A percentile compares a stretch with the other conserved stretches of the same genome.
Evolutionary conservation across 2,113 vertebrate species (phyloP).

Genomic region (Spheniscus mendiculus): DNA sequence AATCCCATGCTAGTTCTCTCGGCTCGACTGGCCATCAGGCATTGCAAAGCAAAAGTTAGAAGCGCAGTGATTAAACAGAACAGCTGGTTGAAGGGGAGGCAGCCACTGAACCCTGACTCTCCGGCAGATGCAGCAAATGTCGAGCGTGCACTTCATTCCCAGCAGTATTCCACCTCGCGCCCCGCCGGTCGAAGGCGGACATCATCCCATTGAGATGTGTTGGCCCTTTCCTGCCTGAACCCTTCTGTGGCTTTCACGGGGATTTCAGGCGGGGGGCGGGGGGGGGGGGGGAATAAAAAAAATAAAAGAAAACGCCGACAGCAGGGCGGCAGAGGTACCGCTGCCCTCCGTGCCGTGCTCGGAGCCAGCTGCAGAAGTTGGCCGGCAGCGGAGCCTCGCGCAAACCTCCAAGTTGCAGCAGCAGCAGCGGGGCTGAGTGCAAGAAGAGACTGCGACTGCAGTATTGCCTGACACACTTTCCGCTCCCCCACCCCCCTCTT

Average conservation of each 20-base stretch:
- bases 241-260: not conserved
- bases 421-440: conserved; percentile 6
- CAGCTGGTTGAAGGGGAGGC: conserved; percentile 31
- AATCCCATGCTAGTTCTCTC: not conserved
- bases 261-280: not conserved
- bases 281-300: too few relatives aligned
- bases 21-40: not conserved
- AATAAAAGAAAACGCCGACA: not conserved
- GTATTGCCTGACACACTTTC: conserved; percentile 51
- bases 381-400: not conserved
- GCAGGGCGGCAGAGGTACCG: not conserved
- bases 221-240: not conserved
- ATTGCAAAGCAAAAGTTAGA: conserved; percentile 20
- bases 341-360: not conserved
- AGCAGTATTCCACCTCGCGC: not conserved
- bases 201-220: not conserved
- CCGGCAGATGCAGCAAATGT: not conserved
- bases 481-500: conserved; percentile 58
- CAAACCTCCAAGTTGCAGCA: conserved; percentile 22
- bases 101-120: not conserved
- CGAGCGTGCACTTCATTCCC: conserved; percentile 17
- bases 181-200: not conserved
- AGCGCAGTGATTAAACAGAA: conserved; percentile 25
- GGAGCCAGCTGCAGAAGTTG: not conserved
- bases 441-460: conserved; percentile 36